Conservation (phyloP, 2,797 vertebrate species). For the Enteromius anoplus region DNA sequence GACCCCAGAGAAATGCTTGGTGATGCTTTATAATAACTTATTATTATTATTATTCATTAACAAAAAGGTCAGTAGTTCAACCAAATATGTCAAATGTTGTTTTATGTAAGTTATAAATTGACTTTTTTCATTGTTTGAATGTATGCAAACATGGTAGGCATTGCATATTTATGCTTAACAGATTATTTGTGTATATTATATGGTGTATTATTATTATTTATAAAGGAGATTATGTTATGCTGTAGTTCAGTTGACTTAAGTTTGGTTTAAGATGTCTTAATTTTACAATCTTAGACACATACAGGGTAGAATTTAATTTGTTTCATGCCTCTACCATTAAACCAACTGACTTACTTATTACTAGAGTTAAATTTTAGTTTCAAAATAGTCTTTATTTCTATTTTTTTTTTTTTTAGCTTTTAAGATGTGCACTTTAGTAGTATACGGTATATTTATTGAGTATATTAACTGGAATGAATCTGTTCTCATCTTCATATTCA, state of each 20-base stretch:
- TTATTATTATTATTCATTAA: background rate
- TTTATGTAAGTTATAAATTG: background rate
- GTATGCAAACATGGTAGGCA: background rate
- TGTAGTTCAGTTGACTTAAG: background rate
- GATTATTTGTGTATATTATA: background rate
- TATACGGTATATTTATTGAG: background rate
- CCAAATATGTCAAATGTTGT: background rate
- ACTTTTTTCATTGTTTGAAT: background rate
- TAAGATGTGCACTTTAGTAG: constrained; percentile 33
- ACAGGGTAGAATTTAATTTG: background rate
- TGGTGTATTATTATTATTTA: constrained; percentile 10
- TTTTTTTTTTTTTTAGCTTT: background rate
- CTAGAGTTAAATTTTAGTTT: background rate
- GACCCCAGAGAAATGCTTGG: background rate
- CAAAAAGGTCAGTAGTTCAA: background rate
- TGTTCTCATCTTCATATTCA: background rate
- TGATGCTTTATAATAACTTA: constrained; percentile 12
- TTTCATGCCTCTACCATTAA: constrained; percentile 19
- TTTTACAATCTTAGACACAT: background rate
- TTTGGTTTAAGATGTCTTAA: background rate
- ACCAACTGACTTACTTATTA: background rate
- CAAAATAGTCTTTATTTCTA: constrained; percentile 36
- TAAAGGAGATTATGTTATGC: background rate
- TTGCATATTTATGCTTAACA: background rate
- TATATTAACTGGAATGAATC: background rate